Evolutionary conservation across 1,140 invertebrate species (phyloP).

Genomic region (Anastatus disparis): DNA sequence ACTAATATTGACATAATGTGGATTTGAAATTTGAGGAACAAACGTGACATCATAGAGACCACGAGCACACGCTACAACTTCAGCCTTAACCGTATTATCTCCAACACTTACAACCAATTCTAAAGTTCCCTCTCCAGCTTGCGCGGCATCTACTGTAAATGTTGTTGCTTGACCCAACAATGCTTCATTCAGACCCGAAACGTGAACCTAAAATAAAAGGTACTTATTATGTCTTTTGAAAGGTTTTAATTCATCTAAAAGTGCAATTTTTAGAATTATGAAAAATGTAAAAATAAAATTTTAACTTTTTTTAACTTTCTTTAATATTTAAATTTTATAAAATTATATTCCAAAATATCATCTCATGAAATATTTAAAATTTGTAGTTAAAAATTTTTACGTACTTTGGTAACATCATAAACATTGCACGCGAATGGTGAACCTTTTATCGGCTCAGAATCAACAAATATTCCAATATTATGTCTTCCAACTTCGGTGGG

Average conservation of each 20-base stretch:
- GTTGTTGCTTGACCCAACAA: constrained; percentile 84
- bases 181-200: constrained; percentile 63
- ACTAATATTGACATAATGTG: constrained; percentile 95
- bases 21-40: constrained; percentile 87
- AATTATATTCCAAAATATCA: no score
- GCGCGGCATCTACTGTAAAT: constrained; percentile 93
- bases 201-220: constrained; percentile 54
- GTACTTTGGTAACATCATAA: constrained; percentile 87
- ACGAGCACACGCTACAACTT: constrained; percentile 88
- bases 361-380: no score
- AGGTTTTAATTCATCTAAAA: no score
- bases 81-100: constrained; percentile 86
- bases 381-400: neutral
- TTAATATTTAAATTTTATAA: no score
- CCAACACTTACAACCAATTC: constrained; percentile 94
- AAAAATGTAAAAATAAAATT: no score
- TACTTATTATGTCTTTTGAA: no score
- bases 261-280: neutral
- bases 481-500: constrained; percentile 89
- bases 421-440: constrained; percentile 95
- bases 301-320: no score
- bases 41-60: constrained; percentile 97
- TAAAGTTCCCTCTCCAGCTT: constrained; percentile 94
- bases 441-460: constrained; percentile 84
- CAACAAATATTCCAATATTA: constrained; percentile 82